Evolutionary conservation across 2,888 invertebrate species (phyloP), one percentile per base, ranked within the genome.

Genomic region (Brachyptera putata): DNA sequence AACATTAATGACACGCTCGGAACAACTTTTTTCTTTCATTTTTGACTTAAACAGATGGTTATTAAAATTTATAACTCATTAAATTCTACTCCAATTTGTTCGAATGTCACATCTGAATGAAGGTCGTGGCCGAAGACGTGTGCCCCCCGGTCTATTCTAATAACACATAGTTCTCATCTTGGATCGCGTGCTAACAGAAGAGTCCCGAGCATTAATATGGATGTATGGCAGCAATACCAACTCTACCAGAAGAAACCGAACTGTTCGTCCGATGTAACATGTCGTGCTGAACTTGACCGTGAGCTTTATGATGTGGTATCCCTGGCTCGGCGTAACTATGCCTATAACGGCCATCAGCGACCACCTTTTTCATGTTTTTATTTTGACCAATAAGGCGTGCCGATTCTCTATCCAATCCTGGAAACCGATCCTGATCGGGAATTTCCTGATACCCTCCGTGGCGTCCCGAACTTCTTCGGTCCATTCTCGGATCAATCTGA

Each of bases 291-390:
- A 61, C 62, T 13, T 61, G 43, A 21, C 64, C 16, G 22, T 22
- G 34, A 3, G 36, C 21, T 30, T 30, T 16, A 13, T 34, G 53
- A 3, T 36, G 53, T 11, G 34, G 18, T 18, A 53, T 18, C 34
- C 53, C 53, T 22, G 84, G 83, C 66, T 85, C 85, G n/a, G 84
- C 85, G 68, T 84, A 85, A 69, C 84, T 85, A 69, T 85, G 85
- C 56, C 85, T 78, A 61, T 70, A 70, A 22, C 70, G 61, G n/a
- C 67, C 67, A 30, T 25, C 36, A 3, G 49, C 13, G 25, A 34
- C 30, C 16, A 48, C 25, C 37, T 58, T 60, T 21, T 63, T 60
- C 22, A 56, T 56, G 7, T 37, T 37, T 48, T 48, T 21, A n/a
- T n/a, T n/a, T 59, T 62, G 39, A 56, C 61, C 46, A 16, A 49